Percentiles rank a stretch among this genome's conserved stretches.
Evolutionary conservation across 2,888 invertebrate genomes (phyloP).

Genomic region (Alitta virens): DNA sequence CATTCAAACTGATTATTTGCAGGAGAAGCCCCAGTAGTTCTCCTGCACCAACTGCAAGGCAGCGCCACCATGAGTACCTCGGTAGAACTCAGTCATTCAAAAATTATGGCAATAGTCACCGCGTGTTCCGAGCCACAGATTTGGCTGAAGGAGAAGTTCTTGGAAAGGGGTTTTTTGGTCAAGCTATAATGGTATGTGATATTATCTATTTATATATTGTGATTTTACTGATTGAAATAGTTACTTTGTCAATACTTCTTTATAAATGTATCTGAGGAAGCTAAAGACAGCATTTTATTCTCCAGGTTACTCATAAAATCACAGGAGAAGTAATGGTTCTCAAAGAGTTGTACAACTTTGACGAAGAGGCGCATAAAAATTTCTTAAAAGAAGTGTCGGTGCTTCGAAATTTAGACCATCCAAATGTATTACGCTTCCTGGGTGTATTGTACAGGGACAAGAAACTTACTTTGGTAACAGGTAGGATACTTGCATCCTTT

Average conservation of each 20-base stretch:
- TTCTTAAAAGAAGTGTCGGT: conserved; percentile 95
- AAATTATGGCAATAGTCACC: conserved; percentile 65
- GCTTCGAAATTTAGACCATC: conserved; percentile 80
- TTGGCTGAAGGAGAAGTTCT: conserved; percentile 81
- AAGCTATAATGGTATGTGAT: conserved; percentile 61
- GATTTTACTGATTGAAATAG: neutral
- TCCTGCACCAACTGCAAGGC: conserved; percentile 1
- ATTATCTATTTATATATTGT: neutral
- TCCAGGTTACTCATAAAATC: conserved; percentile 84
- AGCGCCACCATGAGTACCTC: conserved; percentile 54
- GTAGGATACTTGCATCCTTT: conserved; percentile 25
- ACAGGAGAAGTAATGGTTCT: conserved; percentile 93
- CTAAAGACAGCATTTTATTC: conserved; percentile 41
- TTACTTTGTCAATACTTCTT: too few species aligned
- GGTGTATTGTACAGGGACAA: conserved; percentile 92
- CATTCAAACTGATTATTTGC: too few species aligned
- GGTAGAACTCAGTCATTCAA: conserved; percentile 86
- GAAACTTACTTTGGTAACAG: conserved; percentile 82
- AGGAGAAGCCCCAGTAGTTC: conserved; percentile 14
- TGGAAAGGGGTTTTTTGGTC: conserved; percentile 92
- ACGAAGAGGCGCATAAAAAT: conserved; percentile 90
- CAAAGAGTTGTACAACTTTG: conserved; percentile 87
- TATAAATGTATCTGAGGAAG: too few species aligned
- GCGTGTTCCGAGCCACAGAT: conserved; percentile 89
- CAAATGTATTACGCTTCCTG: conserved; percentile 85